Evolutionary conservation across 2,888 invertebrate species (phyloP), one percentile per base, ranked within the genome.

Genomic region (Pteria penguin): DNA sequence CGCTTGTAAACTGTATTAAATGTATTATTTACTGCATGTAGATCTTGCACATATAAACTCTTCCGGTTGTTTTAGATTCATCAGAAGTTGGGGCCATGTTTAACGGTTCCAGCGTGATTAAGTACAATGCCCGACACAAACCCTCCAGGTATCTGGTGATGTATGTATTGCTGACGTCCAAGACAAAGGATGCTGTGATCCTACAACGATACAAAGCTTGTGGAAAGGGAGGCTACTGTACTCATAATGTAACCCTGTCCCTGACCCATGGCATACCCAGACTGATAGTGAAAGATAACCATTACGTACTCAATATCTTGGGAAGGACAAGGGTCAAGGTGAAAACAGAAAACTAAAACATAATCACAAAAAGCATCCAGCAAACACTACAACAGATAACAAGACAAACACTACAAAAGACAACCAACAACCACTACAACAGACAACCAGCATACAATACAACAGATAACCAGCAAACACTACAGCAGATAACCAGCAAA

Each of bases 131-230:
- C 1, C 65, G 54, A 22, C 33, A 65, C 29, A 69, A 54, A 18
- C 63, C 76, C 8, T 45, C 72, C 2, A 71, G 75, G 3, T 84
- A 69, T 54, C 73, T 84, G 18, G 60, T 73, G 60, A 29, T 82
- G 45, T 80, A 80, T 62, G 45, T 84, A 14, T 74, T 80, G 27
- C 65, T 84, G 55, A 80, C 73, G 18, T 74, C 81, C 2, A 26
- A 76, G n/a, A 29, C 31, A 18, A 58, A 68, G 0, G 31, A 27
- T 2, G 84, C 79, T 4, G 76, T 76, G 18, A n/a, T 84, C 18
- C 33, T 82, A 22, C 79, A 80, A 63, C 77, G 78, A 32, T 72
- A 63, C 22, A 26, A 32, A 26, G 32, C 32, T 4, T 68, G 68
- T 26, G 54, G 22, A 29, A 8, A 52, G 4, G 24, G 5, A 2